Evolutionary conservation across 2,113 vertebrate species (phyloP), one percentile per base, ranked within the genome.

Genomic region (Ascaphus truei): DNA sequence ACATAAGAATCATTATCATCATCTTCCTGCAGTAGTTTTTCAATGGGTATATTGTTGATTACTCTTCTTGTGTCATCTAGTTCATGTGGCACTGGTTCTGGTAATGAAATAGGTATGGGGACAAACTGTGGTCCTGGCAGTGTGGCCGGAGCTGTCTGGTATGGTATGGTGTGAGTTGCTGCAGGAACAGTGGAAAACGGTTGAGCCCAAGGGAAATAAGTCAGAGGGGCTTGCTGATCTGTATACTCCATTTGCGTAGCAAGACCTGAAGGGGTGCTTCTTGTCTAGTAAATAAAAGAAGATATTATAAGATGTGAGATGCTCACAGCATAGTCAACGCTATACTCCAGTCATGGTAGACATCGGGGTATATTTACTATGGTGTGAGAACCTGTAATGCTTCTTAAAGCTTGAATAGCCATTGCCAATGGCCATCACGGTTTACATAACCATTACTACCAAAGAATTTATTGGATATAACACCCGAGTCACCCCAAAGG

Each of bases 121-220:
- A 95, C 78, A 43, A 96, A 83, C 75, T 92, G 88, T 0, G 93
- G 82, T 11, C 83, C 85, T 0, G 90, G 65, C 25, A 95, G 78
- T 0, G 90, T 66, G 15, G 91, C 77, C 4, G 93, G 73, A 3
- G 89, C 81, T 0, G 93, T 72, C 2, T 89, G 83, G 72, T 94
- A 94, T 72, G 90, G 95, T 68, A 95, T 74, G 7, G 83, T 76
- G 15, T 68, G 65, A 10, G 53, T 26, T 1, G 92, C 76, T 6
- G 83, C 23, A 0, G 95, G 91, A 71, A 97, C 76, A 0, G 93
- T 84, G 1, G 95, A 77, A 41, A 98, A 84, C 1, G 94, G 90
- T 64, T 95, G 95, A 66, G 90, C 86, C 96, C 96, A 98, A 0
- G 95, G 93, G 41, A 98, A 91, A 60, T 96, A 98, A 0, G 92